Evolutionary conservation across 2,113 vertebrate genomes (phyloP).

Genomic region (Epinephelus moara): DNA sequence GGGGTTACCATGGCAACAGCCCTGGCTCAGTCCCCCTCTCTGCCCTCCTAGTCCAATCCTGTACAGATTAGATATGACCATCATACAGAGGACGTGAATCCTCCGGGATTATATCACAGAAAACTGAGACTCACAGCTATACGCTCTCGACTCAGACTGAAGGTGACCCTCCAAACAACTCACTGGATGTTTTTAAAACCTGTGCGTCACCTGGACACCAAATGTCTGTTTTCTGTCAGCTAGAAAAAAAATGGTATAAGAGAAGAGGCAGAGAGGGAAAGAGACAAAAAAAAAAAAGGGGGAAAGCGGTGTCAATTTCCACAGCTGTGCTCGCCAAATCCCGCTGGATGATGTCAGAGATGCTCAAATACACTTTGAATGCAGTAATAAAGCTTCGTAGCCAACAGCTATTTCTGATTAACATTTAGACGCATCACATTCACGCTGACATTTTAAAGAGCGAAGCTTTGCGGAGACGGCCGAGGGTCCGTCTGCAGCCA

Average conservation of each 20-base stretch:
- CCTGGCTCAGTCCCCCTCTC: conserved; percentile 34
- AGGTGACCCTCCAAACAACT: conserved; percentile 11
- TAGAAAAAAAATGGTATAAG: neutral
- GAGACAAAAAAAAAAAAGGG: neutral
- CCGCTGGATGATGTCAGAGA: conserved; percentile 40
- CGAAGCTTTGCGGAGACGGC: neutral
- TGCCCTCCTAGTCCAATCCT: conserved; percentile 57
- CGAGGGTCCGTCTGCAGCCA: conserved; percentile 10
- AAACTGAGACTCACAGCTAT: conserved; percentile 22
- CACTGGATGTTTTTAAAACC: conserved; percentile 40
- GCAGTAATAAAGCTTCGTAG: conserved; percentile 15
- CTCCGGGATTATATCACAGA: conserved; percentile 53
- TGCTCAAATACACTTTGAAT: conserved; percentile 22
- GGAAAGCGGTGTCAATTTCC: conserved; percentile 23
- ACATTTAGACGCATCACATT: conserved; percentile 32
- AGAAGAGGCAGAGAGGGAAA: neutral
- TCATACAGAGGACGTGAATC: conserved; percentile 54
- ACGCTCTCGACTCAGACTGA: neutral
- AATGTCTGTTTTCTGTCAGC: conserved; percentile 46
- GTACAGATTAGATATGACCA: conserved; percentile 64
- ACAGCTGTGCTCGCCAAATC: conserved; percentile 26
- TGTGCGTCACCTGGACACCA: conserved; percentile 6
- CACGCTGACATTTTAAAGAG: conserved; percentile 54
- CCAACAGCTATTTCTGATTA: conserved; percentile 18
- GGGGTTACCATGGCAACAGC: conserved; percentile 65